Evolutionary conservation across 1,140 invertebrate species (phyloP), one percentile per base, ranked within the genome.

Genomic region (Chionoecetes opilio): DNA sequence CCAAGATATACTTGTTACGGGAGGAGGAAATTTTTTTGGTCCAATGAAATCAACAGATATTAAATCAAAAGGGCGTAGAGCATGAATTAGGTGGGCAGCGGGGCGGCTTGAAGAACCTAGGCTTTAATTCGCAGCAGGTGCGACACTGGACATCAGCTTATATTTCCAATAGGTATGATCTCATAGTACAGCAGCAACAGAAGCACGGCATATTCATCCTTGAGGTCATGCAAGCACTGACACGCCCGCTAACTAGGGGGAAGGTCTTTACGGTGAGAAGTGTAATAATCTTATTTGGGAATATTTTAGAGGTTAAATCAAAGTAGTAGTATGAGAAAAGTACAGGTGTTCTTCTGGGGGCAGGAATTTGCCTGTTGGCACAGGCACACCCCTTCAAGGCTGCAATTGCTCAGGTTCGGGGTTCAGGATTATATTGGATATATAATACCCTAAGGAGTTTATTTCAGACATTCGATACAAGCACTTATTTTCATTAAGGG

Each of bases 101-200:
- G 41, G n/a, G 41, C 5, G 41, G 41, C 41, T 14, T 46, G 14
- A 46, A 46, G n/a, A n/a, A n/a, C n/a, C n/a, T n/a, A n/a, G n/a
- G n/a, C n/a, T n/a, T n/a, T n/a, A n/a, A n/a, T n/a, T n/a, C n/a
- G n/a, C n/a, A n/a, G n/a, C n/a, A n/a, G n/a, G n/a, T n/a, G n/a
- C n/a, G n/a, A n/a, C n/a, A n/a, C n/a, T n/a, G n/a, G n/a, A 26
- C 38, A 91, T 91, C 46, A 63, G 21, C 75, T 63, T 91, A 41
- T 29, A 91, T 35, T 9, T 14, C 38, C 5, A n/a, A 89, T 29
- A 63, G 38, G n/a, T 3, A 90, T 2, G 8, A n/a, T 90, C 29
- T 90, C 88, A 46, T 90, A n/a, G 35, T n/a, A 90, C 8, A n/a
- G 35, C 34, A 90, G 14, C 34, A 14, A 46, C 2, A 14, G 38